Base-by-base conservation (phyloP, 2,113 vertebrate genomes). In the Oreochromis tanganicae region DNA sequence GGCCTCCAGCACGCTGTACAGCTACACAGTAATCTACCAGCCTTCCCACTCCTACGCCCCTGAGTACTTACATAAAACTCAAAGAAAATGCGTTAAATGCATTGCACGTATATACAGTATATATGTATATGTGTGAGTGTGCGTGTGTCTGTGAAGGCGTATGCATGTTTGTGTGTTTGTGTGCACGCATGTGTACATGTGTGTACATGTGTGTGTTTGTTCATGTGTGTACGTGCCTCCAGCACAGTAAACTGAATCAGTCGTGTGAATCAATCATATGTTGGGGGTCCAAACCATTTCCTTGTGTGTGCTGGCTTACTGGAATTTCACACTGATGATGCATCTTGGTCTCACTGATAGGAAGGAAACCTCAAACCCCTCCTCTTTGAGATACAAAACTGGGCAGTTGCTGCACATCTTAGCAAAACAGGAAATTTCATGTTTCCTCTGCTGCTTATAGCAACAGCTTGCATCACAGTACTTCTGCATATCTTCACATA, bases 371-470 rank as follows among this genome's bases (percentile, higher is more conserved):
- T 85, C 93, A 86, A 83, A 87, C 91, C 87, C 92, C 92, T 87
- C 93, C 90, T 89, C 91, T 93, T 6, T 86, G 75, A 96, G 90
- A 92, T 92, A 82, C 91, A 92, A 88, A 95, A 94, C 94, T 95
- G 96, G 94, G 93, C 96, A 96, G 95, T 96, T 97, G 95, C 95
- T 92, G 92, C 95, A 95, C 92, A 96, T 95, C 94, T 94, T 75
- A 95, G 91, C 95, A 96, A 96, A 97, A 97, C 97, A 97, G 97
- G 97, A 97, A 96, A 97, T 96, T 96, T 97, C 96, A 95, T 89
- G 94, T 96, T 96, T 97, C 97, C 96, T 96, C 91, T 95, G 93
- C 94, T 93, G 94, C 92, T 95, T 96, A 94, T 96, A 95, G 94
- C 92, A 85, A 93, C 91, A 91, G 91, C 83, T 96, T 95, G 93